Percentiles rank a stretch among this genome's conserved stretches.
phyloP scores from a whole-genome alignment of 1,140 invertebrate species.

The Lutraria rhynchaena region DNA sequence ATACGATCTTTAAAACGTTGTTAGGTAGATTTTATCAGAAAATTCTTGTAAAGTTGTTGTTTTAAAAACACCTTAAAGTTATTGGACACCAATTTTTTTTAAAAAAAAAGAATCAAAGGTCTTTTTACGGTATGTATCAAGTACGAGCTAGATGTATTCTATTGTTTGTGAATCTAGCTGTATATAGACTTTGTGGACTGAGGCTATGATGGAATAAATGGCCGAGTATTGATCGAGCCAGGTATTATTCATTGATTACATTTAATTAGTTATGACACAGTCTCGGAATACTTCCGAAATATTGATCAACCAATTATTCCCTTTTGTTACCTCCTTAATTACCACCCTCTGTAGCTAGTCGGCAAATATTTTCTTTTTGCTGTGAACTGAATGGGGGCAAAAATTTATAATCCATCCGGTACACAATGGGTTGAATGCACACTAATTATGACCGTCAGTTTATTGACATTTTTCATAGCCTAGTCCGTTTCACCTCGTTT shows the following conservation, averaged over 20 bases:
- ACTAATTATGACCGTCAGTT: constrained; percentile 48
- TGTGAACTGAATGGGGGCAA: constrained; percentile 27
- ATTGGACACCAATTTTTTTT: too few relatives aligned
- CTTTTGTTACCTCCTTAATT: constrained; percentile 49
- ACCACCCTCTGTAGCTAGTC: constrained; percentile 51
- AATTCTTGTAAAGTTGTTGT: background rate
- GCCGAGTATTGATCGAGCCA: constrained; percentile 26
- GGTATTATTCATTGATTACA: constrained; percentile 50
- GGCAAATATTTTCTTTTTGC: constrained; percentile 55
- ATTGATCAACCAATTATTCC: constrained; percentile 52
- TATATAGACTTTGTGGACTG: background rate
- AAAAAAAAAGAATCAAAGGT: too few relatives aligned
- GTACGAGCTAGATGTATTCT: too few relatives aligned
- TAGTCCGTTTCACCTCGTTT: constrained; percentile 44
- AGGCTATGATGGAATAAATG: constrained; percentile 7
- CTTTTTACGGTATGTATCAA: too few relatives aligned
- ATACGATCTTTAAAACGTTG: constrained; percentile 1
- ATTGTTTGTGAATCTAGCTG: too few relatives aligned
- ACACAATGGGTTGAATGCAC: constrained; percentile 47
- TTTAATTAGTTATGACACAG: constrained; percentile 49
- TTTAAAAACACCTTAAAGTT: too few relatives aligned
- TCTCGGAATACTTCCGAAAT: constrained; percentile 36
- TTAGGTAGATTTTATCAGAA: background rate
- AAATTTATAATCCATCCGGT: constrained; percentile 51
- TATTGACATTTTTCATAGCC: constrained; percentile 47